Percentiles rank a stretch among this genome's conserved stretches.
These are phyloP conservation scores for Anolis apletophallus DNA, from an alignment of 2,797 vertebrate species.

Conservation along the genomic window DNA sequence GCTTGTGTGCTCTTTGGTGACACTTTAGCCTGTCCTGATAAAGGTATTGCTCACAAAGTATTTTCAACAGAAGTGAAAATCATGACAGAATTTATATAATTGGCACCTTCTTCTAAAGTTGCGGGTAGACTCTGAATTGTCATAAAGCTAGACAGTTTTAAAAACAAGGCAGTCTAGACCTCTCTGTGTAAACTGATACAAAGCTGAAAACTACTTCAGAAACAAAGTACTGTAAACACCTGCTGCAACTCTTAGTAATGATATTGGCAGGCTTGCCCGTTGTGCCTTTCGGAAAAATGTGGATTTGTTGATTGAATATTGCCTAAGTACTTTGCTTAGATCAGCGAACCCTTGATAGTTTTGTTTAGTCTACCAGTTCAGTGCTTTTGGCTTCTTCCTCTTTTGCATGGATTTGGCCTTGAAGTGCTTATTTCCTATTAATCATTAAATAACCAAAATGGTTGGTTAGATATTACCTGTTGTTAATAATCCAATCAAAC, in stretches of 20 bases:
- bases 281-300: constrained; percentile 50
- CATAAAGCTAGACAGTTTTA: constrained; percentile 1
- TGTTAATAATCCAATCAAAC: not conserved
- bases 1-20: not conserved
- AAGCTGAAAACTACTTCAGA: constrained; percentile 50
- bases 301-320: constrained; percentile 43
- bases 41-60: not conserved
- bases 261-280: constrained; percentile 38
- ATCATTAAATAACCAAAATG: constrained; percentile 55
- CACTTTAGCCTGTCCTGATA: not conserved
- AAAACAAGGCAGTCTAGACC: constrained; percentile 34
- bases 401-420: constrained; percentile 25
- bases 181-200: constrained; percentile 43
- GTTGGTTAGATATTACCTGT: constrained; percentile 43
- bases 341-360: not conserved
- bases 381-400: not conserved
- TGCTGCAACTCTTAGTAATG: not conserved
- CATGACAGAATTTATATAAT: not conserved
- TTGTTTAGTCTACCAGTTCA: constrained; percentile 37
- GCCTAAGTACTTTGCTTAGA: not conserved
- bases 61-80: not conserved
- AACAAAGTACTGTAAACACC: constrained; percentile 1
- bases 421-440: constrained; percentile 38
- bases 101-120: not conserved
- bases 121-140: not conserved